A percentile compares a stretch with the other conserved stretches of the same genome.
These are phyloP conservation scores for Otocyon megalotis DNA, from an alignment of 2,113 vertebrate species.

Conservation along the genomic window DNA sequence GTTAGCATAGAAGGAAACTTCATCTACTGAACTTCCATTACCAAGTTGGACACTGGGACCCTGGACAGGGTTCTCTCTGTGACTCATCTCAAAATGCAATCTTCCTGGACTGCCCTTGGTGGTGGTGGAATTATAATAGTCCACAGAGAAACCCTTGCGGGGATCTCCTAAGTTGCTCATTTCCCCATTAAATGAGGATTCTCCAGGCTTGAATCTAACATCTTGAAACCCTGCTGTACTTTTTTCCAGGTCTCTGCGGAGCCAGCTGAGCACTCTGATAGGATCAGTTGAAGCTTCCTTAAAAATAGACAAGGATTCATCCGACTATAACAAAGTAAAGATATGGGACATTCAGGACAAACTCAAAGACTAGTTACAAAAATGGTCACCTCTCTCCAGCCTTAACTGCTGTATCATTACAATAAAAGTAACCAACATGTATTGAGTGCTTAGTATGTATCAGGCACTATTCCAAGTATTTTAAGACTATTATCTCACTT, in stretches of 20 bases:
- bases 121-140: conserved; percentile 57
- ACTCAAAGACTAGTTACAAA: not conserved
- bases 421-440: not conserved
- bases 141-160: conserved; percentile 48
- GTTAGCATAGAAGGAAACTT: conserved; percentile 83
- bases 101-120: conserved; percentile 53
- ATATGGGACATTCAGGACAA: not conserved
- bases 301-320: conserved; percentile 73
- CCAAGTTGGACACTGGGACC: not conserved
- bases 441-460: not conserved
- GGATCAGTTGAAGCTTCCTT: conserved; percentile 77
- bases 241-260: conserved; percentile 80
- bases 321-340: conserved; percentile 50
- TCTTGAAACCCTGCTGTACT: conserved; percentile 69
- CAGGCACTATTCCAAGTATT: not conserved
- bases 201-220: conserved; percentile 64
- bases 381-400: not conserved
- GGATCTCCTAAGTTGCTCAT: not conserved
- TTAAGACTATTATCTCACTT: not conserved
- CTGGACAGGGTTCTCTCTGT: conserved; percentile 55
- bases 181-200: conserved; percentile 27
- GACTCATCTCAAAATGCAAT: conserved; percentile 74
- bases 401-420: not conserved
- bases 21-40: conserved; percentile 51
- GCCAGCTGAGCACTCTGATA: conserved; percentile 81